Conservation (phyloP, 2,113 vertebrate species). For the Caracal caracal region DNA sequence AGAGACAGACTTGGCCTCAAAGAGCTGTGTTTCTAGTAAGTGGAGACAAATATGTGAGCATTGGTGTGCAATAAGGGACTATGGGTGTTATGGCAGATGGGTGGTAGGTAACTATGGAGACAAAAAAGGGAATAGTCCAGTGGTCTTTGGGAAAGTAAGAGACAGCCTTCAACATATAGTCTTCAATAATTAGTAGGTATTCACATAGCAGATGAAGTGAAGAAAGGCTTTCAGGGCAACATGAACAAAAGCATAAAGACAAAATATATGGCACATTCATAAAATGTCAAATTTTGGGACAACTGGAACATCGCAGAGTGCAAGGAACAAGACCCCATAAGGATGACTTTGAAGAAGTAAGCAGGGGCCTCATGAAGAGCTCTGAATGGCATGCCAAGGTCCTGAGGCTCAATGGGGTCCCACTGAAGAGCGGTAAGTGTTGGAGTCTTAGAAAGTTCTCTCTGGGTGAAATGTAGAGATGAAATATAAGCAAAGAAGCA, state of each 20-base stretch:
- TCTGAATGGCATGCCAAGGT: neutral
- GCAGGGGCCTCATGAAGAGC: neutral
- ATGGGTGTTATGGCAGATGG: neutral
- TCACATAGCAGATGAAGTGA: neutral
- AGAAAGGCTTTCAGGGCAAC: neutral
- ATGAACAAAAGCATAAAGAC: slow-evolving; percentile 2
- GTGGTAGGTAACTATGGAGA: neutral
- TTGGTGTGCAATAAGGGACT: neutral
- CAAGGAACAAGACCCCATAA: neutral
- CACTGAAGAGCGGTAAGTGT: neutral
- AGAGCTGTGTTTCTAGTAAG: neutral
- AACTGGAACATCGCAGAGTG: neutral
- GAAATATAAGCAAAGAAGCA: neutral
- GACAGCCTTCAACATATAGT: neutral
- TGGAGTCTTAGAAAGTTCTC: neutral
- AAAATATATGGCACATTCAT: neutral
- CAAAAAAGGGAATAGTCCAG: neutral
- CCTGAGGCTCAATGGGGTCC: neutral
- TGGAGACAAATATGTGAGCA: neutral
- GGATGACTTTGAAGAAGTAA: neutral
- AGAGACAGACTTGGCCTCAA: neutral
- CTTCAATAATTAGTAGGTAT: neutral
- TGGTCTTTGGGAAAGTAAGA: neutral
- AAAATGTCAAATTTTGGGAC: neutral
- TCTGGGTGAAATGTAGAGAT: neutral